Evolutionary conservation across 2,888 invertebrate species (phyloP).

Genomic region (Calliopum simillimum): DNA sequence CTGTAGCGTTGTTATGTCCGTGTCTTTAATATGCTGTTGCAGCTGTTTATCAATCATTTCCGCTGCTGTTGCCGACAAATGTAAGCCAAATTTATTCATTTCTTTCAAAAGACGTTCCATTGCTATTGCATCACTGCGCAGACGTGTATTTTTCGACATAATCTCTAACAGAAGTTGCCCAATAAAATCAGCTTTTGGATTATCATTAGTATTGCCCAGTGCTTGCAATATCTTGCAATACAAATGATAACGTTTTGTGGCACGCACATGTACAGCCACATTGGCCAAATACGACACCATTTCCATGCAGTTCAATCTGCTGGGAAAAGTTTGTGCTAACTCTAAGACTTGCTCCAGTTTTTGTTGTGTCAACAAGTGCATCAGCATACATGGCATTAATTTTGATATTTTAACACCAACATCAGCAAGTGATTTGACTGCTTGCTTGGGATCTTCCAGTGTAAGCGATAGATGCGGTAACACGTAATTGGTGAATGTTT

Average conservation of each 20-base stretch:
- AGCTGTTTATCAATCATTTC: constrained; percentile 30
- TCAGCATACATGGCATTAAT: constrained; percentile 54
- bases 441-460: constrained; percentile 54
- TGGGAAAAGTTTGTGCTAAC: constrained; percentile 61
- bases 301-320: constrained; percentile 69
- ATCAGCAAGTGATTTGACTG: constrained; percentile 56
- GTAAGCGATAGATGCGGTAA: constrained; percentile 68
- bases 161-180: constrained; percentile 71
- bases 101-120: constrained; percentile 68
- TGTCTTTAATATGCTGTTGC: constrained; percentile 14
- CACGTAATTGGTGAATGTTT: constrained; percentile 71
- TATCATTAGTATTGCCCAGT: constrained; percentile 65
- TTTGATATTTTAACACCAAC: constrained; percentile 56
- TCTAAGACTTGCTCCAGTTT: constrained; percentile 52
- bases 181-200: constrained; percentile 70
- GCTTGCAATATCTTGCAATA: constrained; percentile 70
- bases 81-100: constrained; percentile 59
- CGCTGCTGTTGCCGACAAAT: constrained; percentile 68
- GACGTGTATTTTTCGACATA: constrained; percentile 66
- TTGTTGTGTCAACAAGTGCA: constrained; percentile 57
- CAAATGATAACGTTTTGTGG: constrained; percentile 68
- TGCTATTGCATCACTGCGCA: constrained; percentile 66
- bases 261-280: constrained; percentile 65
- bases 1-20: constrained; percentile 56
- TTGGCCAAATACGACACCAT: constrained; percentile 69